Evolutionary conservation across 2,888 invertebrate genomes (phyloP), one percentile per base, ranked within the genome.

Genomic region (Neoitamus cyanurus): DNA sequence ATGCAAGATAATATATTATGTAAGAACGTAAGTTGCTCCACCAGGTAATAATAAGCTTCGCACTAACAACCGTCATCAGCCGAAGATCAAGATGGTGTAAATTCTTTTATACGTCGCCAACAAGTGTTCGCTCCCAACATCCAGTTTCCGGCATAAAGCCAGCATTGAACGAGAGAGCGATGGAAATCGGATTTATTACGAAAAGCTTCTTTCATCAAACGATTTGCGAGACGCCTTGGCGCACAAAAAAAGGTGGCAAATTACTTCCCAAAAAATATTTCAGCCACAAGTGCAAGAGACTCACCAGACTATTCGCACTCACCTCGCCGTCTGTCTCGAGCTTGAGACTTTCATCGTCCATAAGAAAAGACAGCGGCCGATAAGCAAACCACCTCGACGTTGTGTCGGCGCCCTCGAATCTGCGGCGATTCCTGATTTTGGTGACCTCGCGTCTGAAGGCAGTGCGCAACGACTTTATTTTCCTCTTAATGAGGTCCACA

Each of bases 391-490:
- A 82, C 5, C 69, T 34, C 28, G 82, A 42, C 13, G 69, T 82
- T n/a, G 36, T 31, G 28, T 82, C 69, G 25, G 34, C 58, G 42
- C 48, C 78, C n/a, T 82, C 82, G n/a, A 69, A 37, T 13, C 58
- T 1, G 9, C 69, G 82, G 2, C 68, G 30, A 25, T 69, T 48
- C 28, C 68, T 34, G 68, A 82, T 31, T 37, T 82, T 82, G 28
- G 36, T 69, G 25, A 69, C 68, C 48, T 82, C 82, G n/a, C 82
- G 82, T 13, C 82, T 28, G 37, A 82, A 82, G n/a, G 82, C 68
- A 7, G 82, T 82, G 36, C 82, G 82, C 82, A 82, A 28, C 15
- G 82, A 82, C 82, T 82, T 82, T 13, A 82, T 82, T 13, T 82
- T 82, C 82, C 69, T 20, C 37, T 82, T 82, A 9, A 82, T 69